phyloP scores from a whole-genome alignment of 2,113 vertebrate genomes.

The Actenoides lindsayi region DNA sequence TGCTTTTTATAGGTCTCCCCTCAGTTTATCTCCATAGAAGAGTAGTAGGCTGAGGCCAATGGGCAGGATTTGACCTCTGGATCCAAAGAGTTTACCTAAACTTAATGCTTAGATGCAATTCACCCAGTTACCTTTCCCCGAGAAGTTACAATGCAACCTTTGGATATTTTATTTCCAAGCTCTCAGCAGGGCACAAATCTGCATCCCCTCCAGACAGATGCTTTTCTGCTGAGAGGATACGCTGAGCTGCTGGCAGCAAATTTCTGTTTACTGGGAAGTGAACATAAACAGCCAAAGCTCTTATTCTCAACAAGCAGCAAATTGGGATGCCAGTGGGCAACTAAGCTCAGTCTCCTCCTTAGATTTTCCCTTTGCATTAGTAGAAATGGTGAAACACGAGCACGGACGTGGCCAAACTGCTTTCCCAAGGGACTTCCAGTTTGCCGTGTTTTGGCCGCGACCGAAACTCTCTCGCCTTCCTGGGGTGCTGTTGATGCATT shows the following conservation, averaged over 20 bases:
- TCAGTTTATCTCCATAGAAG: neutral
- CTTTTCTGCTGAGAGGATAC: neutral
- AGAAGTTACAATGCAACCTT: neutral
- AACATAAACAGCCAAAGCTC: neutral
- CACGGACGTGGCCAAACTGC: neutral
- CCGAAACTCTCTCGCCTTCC: neutral
- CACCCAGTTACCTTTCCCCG: neutral
- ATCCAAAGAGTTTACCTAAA: neutral
- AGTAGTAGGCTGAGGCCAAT: neutral
- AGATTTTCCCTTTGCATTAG: neutral
- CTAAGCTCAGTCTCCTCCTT: neutral
- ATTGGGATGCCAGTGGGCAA: neutral
- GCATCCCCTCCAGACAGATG: neutral
- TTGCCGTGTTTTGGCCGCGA: rapidly evolving
- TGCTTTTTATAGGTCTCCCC: neutral
- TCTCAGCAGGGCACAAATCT: neutral
- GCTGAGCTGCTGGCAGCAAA: neutral
- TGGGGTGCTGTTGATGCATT: neutral
- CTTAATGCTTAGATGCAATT: neutral
- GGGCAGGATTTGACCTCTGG: neutral
- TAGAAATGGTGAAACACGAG: neutral
- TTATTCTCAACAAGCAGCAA: neutral
- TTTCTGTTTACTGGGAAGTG: neutral
- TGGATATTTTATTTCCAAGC: neutral
- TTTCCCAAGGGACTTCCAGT: neutral